These are phyloP conservation scores for Tapirus indicus DNA, from an alignment of 2,797 vertebrate species.

Conservation along the genomic window DNA sequence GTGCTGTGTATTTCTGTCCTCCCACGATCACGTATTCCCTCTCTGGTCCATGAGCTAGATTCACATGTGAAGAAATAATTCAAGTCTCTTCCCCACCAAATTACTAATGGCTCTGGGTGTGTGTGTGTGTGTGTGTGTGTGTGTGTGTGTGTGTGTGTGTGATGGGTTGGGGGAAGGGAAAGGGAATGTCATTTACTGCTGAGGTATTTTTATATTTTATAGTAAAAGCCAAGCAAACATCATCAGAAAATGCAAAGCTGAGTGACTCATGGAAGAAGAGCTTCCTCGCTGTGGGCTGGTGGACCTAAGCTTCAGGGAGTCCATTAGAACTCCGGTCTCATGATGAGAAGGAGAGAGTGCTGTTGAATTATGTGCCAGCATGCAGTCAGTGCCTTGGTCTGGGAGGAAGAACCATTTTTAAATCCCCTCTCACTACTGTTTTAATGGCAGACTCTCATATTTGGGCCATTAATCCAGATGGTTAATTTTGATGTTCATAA, in stretches of 20 bases:
- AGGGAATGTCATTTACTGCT: background rate
- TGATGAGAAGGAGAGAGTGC: background rate
- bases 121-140: background rate
- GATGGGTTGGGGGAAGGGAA: background rate
- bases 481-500: background rate
- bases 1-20: background rate
- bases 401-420: background rate
- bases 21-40: background rate
- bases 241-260: background rate
- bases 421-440: background rate
- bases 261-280: background rate
- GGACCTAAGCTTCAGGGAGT: background rate
- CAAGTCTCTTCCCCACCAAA: background rate
- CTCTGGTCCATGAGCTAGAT: background rate
- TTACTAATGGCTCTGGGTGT: background rate
- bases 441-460: background rate
- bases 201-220: slow-evolving; percentile 1
- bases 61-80: slow-evolving; percentile 35
- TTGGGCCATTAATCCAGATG: background rate
- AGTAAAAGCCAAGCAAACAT: background rate
- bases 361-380: background rate
- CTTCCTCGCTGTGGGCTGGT: background rate
- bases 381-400: background rate
- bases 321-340: background rate
- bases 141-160: background rate